Conservation (phyloP, 2,113 vertebrate genomes). For the Poeciliopsis retropinna region DNA sequence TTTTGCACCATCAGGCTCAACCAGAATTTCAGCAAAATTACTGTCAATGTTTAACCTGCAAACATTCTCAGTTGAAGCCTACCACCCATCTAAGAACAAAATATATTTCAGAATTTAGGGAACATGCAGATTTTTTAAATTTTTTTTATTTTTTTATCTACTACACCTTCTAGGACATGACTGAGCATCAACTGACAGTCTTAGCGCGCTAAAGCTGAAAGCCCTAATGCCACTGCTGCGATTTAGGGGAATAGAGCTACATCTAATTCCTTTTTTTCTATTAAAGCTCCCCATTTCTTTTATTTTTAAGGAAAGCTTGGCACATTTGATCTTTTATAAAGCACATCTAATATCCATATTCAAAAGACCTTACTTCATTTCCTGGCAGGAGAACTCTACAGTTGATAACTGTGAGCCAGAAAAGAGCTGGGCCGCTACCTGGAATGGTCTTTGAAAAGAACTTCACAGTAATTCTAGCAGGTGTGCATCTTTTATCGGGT, state of each 20-base stretch:
- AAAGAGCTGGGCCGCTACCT: slow-evolving; percentile 22
- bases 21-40: neutral
- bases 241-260: slow-evolving; percentile 54
- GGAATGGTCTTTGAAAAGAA: slow-evolving; percentile 17
- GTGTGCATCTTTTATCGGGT: neutral
- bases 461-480: slow-evolving; percentile 13
- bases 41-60: slow-evolving; percentile 8
- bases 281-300: slow-evolving; percentile 48
- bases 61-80: slow-evolving; percentile 15
- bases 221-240: slow-evolving; percentile 30
- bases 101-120: slow-evolving; percentile 26
- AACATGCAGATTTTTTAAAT: slow-evolving; percentile 38
- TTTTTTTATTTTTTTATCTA: slow-evolving; percentile 10
- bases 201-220: slow-evolving; percentile 47
- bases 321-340: slow-evolving; percentile 64
- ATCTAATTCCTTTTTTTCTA: slow-evolving; percentile 50
- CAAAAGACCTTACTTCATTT: slow-evolving; percentile 15
- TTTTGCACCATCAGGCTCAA: too few relatives aligned
- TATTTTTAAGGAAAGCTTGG: slow-evolving; percentile 41
- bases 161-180: slow-evolving; percentile 56
- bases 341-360: slow-evolving; percentile 62
- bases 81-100: slow-evolving; percentile 4
- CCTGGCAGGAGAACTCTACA: slow-evolving; percentile 6
- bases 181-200: slow-evolving; percentile 53
- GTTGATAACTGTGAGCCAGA: slow-evolving; percentile 30